phyloP scores from a whole-genome alignment of 2,113 vertebrate genomes.

The Melanocharis versteri region DNA sequence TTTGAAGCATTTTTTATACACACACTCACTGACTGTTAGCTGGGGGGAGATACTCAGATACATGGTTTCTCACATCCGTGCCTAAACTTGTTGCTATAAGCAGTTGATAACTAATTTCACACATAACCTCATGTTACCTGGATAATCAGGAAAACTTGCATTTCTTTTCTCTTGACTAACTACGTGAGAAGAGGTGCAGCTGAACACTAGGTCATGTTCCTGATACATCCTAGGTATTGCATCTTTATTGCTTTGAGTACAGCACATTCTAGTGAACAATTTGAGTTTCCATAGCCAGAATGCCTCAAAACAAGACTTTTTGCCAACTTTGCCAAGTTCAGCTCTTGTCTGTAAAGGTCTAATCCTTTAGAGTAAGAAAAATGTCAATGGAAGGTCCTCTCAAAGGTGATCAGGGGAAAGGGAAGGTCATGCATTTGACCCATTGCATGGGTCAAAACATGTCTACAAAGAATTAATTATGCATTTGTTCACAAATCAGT shows the following conservation, averaged over 20 bases:
- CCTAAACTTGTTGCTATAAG: not conserved
- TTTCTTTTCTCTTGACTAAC: not conserved
- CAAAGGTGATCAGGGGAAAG: not conserved
- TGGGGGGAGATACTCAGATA: not conserved
- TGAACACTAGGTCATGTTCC: not conserved
- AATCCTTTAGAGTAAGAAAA: not conserved
- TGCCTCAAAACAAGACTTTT: not conserved
- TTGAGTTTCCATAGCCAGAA: not conserved
- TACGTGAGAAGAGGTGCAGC: not conserved
- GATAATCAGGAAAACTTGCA: not conserved
- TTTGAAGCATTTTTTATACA: not conserved
- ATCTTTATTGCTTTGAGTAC: not conserved
- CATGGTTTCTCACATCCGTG: not conserved
- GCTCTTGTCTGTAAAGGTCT: not conserved
- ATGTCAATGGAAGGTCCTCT: not conserved
- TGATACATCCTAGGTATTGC: not conserved
- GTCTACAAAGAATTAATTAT: not conserved
- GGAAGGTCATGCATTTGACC: not conserved
- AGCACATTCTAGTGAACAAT: not conserved
- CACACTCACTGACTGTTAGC: not conserved
- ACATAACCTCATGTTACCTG: not conserved
- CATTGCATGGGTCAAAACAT: not conserved
- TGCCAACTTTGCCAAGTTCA: not conserved
- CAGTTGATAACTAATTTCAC: not conserved
- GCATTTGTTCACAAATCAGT: not conserved